Evolutionary conservation across 2,113 vertebrate genomes (phyloP), one percentile per base, ranked within the genome.

Genomic region (Mugil cephalus): DNA sequence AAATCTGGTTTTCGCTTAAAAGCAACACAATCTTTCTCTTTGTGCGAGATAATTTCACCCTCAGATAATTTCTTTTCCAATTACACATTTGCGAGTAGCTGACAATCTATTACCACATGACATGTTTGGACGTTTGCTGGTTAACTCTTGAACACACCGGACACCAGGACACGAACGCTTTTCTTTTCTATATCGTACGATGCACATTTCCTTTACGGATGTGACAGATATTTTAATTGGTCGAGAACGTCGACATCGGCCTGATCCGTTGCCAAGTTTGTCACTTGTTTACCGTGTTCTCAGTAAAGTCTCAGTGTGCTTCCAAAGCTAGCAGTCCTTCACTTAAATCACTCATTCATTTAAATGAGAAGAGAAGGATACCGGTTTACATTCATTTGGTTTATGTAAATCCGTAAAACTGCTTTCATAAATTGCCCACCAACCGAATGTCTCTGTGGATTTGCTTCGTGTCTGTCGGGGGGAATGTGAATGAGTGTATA

Each of bases 401-500:
- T 74, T 74, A 79, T 85, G 74, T 69, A 85, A 87, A 87, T 83
- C 43, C 55, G 59, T 43, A 71, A n/a, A 77, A 85, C 74, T 51
- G 73, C 71, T 66, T 71, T 82, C 66, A 73, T 84, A 68, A 83
- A 87, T 86, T 67, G 53, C 74, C 63, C 77, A 79, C 70, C 47
- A 30, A 56, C 77, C 77, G 72, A 30, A 66, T 73, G 56, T 86
- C 69, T 78, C 68, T 51, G 51, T 48, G 80, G 58, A 84, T 80
- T 36, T 87, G 72, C 77, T 80, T 79, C n/a, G 1, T 84, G 76
- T 80, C 79, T 79, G 75, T 77, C 81, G 51, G 39, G 68, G 24
- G 79, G 77, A 80, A 73, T 69, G 62, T 50, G 77, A 82, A 74
- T 76, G 79, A 85, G 79, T 77, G 69, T 69, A 76, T 88, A 86